These are phyloP conservation scores for Heliconius ismenius DNA, from an alignment of 2,888 invertebrate species.

Conservation along the genomic window DNA sequence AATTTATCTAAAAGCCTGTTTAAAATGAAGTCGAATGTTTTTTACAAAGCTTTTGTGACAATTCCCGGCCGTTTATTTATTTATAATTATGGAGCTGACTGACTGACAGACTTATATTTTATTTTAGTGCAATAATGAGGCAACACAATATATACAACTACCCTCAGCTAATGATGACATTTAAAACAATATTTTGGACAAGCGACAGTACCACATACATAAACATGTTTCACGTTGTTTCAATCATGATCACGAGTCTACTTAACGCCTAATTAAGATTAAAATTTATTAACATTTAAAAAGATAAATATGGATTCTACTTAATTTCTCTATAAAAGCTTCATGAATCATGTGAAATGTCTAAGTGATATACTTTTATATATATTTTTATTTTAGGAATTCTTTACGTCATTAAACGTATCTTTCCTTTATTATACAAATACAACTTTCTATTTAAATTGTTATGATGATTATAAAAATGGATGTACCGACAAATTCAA, in stretches of 20 bases:
- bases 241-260: background rate
- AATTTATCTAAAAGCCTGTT: constrained; percentile 60
- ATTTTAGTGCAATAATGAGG: constrained; percentile 65
- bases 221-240: background rate
- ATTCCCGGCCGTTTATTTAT: constrained; percentile 56
- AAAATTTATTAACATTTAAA: background rate
- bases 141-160: constrained; percentile 60
- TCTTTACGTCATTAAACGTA: background rate
- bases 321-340: constrained; percentile 34
- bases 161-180: constrained; percentile 51
- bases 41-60: constrained; percentile 52
- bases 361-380: background rate
- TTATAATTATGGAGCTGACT: constrained; percentile 43
- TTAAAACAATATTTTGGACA: constrained; percentile 32
- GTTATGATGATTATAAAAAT: background rate
- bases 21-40: constrained; percentile 45
- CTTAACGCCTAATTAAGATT: background rate
- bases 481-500: background rate
- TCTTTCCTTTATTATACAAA: background rate
- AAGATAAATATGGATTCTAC: constrained; percentile 8
- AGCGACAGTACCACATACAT: background rate
- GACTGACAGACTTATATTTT: constrained; percentile 41
- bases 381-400: background rate
- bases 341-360: constrained; percentile 29
- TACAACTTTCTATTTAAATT: background rate